Percentiles rank a stretch among this genome's conserved stretches.
Evolutionary conservation across 2,888 invertebrate genomes (phyloP).

Genomic region (Drosophila nigricruria): DNA sequence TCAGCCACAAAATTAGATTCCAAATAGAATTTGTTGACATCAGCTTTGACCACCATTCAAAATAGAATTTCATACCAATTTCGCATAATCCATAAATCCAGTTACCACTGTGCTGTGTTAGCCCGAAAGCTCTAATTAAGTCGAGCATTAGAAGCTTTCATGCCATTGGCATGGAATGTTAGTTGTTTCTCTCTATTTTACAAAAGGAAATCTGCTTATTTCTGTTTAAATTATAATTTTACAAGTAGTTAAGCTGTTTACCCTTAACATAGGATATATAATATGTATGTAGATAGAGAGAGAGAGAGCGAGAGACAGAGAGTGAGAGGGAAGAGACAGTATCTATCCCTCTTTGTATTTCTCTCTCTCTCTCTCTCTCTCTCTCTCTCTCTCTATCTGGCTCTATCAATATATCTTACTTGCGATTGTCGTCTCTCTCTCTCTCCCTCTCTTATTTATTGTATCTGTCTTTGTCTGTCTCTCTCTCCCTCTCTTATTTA

Average conservation of each 20-base stretch:
- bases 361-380: not conserved
- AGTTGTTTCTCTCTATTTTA: not conserved
- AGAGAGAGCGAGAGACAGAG: not conserved
- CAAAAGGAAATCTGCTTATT: not conserved
- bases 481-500: not conserved
- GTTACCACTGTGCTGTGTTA: too few species aligned
- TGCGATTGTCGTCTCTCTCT: not conserved
- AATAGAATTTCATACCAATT: conserved; percentile 1
- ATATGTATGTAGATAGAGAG: not conserved
- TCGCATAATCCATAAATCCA: not conserved
- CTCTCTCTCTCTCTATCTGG: not conserved
- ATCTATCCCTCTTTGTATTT: not conserved
- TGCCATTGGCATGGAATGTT: not conserved
- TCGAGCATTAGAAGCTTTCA: not conserved
- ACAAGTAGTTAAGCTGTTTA: not conserved
- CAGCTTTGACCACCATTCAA: conserved; percentile 19
- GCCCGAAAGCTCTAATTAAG: not conserved
- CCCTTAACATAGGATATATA: not conserved
- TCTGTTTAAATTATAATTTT: not conserved
- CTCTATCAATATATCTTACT: not conserved
- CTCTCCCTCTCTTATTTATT: not conserved
- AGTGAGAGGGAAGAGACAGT: too few species aligned
- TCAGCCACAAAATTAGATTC: conserved; percentile 40
- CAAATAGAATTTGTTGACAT: conserved; percentile 7
- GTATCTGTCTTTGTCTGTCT: not conserved